Percentiles rank a stretch among this genome's conserved stretches.
Conservation (phyloP, 2,888 invertebrate genomes). For the Oxytorus armatus region DNA sequence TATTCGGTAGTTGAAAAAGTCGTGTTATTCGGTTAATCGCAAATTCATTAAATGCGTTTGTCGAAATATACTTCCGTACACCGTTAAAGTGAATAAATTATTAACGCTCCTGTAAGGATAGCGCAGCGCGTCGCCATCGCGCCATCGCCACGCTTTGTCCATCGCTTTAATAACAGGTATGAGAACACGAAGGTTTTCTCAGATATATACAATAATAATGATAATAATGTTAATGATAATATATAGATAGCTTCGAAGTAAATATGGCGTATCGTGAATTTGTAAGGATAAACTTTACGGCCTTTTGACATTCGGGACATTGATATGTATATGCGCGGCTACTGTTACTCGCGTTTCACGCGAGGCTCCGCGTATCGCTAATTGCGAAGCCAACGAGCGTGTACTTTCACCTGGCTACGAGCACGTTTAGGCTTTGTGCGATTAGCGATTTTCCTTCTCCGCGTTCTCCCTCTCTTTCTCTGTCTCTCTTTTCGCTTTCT, state of each 20-base stretch:
- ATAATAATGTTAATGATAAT: slow-evolving; percentile 15
- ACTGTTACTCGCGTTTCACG: slow-evolving; percentile 62
- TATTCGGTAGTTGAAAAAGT: slow-evolving; percentile 1
- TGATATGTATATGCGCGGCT: slow-evolving; percentile 13
- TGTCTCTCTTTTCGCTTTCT: slow-evolving; percentile 11
- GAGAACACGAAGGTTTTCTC: slow-evolving; percentile 40
- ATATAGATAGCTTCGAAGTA: neutral
- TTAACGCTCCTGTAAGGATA: slow-evolving; percentile 63
- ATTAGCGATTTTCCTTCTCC: slow-evolving; percentile 58
- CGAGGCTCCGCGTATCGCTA: slow-evolving; percentile 67
- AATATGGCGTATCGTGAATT: slow-evolving; percentile 20
- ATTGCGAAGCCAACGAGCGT: slow-evolving; percentile 70
- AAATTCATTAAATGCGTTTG: slow-evolving; percentile 36
- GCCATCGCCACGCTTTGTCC: slow-evolving; percentile 65
- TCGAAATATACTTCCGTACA: slow-evolving; percentile 63
- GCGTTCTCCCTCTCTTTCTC: slow-evolving; percentile 10
- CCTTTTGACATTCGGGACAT: neutral
- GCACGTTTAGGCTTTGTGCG: slow-evolving; percentile 66
- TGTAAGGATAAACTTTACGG: neutral
- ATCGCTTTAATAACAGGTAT: slow-evolving; percentile 63
- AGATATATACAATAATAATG: slow-evolving; percentile 2
- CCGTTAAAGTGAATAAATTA: slow-evolving; percentile 65
- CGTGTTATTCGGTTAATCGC: slow-evolving; percentile 15
- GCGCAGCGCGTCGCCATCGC: slow-evolving; percentile 60
- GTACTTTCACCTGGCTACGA: slow-evolving; percentile 70